phyloP scores from a whole-genome alignment of 1,140 invertebrate genomes.

The Druon quercuslanigerum region DNA sequence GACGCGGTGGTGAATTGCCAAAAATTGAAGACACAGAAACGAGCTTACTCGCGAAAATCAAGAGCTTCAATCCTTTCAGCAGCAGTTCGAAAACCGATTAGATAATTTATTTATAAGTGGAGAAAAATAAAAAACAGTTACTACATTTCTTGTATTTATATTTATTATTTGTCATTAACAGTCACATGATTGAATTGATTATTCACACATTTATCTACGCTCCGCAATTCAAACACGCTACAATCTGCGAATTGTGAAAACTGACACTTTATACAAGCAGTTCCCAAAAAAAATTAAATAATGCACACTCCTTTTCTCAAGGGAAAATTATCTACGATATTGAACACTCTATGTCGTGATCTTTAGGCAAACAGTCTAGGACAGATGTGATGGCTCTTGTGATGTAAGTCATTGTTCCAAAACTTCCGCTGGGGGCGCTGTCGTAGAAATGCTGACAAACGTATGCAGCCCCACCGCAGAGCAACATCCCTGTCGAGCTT shows the following conservation, averaged over 20 bases:
- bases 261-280: background rate
- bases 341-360: constrained; percentile 87
- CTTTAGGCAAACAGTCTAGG: constrained; percentile 85
- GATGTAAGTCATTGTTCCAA: constrained; percentile 98
- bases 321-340: constrained; percentile 71
- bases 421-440: constrained; percentile 96
- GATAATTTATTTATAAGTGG: background rate
- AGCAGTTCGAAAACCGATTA: background rate
- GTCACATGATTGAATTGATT: background rate
- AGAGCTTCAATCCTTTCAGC: constrained; percentile 55
- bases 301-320: background rate
- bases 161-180: background rate
- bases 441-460: constrained; percentile 99
- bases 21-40: constrained; percentile 36
- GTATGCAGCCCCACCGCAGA: constrained; percentile 94
- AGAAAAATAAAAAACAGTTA: background rate
- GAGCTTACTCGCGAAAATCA: constrained; percentile 80
- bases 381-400: constrained; percentile 88
- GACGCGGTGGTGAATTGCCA: constrained; percentile 72
- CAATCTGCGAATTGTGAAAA: background rate
- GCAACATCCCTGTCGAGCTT: constrained; percentile 79
- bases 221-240: background rate
- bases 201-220: background rate
- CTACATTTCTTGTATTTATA: background rate
- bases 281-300: background rate